phyloP scores from a whole-genome alignment of 2,888 invertebrate genomes.

The Meiosimyza platycephala region DNA sequence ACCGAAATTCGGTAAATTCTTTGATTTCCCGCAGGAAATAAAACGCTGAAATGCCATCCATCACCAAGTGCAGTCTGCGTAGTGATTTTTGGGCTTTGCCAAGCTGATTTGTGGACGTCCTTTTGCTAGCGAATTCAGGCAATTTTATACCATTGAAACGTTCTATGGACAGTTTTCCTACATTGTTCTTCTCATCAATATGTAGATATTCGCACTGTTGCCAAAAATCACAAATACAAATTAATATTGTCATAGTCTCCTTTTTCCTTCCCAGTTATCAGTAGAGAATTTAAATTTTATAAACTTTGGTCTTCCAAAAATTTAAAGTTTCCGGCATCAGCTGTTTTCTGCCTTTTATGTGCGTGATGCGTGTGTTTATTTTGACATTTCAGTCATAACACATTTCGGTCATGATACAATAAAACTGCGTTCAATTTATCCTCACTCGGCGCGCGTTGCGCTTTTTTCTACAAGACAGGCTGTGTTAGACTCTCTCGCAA shows the following conservation, averaged over 20 bases:
- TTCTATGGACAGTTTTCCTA: conserved; percentile 17
- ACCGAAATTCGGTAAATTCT: conserved; percentile 50
- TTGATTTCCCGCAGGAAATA: conserved; percentile 57
- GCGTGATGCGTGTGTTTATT: too few relatives aligned
- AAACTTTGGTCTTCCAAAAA: not conserved
- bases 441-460: too few relatives aligned
- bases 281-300: too few relatives aligned
- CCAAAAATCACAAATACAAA: conserved; percentile 60
- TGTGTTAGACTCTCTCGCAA: too few relatives aligned
- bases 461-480: too few relatives aligned
- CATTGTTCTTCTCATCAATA: conserved; percentile 34
- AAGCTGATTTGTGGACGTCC: not conserved
- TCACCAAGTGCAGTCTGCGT: conserved; percentile 46
- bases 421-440: too few relatives aligned
- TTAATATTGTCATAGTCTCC: conserved; percentile 46
- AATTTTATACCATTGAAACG: not conserved
- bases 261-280: too few relatives aligned
- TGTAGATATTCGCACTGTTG: conserved; percentile 50
- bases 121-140: not conserved
- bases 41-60: conserved; percentile 56
- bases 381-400: not conserved
- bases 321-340: not conserved
- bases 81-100: conserved; percentile 22
- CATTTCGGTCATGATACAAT: too few relatives aligned
- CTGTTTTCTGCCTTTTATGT: not conserved